Conservation (phyloP, 2,797 vertebrate species). For the Trichosurus vulpecula region DNA sequence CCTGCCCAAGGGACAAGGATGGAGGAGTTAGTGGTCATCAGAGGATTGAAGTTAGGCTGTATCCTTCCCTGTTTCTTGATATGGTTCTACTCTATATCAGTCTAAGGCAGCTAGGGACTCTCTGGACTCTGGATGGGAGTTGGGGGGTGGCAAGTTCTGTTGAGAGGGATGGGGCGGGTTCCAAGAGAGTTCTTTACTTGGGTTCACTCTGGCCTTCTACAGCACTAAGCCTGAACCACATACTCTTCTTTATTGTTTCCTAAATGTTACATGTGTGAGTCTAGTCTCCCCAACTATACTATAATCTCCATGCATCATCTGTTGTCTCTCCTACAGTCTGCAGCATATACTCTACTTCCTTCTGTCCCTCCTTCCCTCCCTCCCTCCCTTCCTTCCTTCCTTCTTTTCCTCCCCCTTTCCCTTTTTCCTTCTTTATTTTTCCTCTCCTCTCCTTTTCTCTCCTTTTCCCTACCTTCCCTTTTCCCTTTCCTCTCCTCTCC, state of each 20-base stretch:
- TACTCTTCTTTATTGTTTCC: not conserved
- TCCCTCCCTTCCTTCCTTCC: too few species aligned
- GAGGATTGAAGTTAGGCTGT: not conserved
- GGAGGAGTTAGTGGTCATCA: not conserved
- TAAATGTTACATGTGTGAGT: not conserved
- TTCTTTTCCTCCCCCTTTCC: not conserved
- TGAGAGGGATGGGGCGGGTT: not conserved
- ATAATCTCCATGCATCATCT: not conserved
- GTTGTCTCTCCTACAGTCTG: not conserved
- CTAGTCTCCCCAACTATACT: not conserved
- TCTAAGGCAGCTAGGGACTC: not conserved
- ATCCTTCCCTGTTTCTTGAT: not conserved
- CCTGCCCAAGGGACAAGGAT: not conserved
- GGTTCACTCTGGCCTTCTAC: not conserved
- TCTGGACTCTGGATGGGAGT: not conserved
- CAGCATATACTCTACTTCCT: not conserved
- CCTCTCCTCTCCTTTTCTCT: not conserved
- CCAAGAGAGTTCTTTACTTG: not conserved
- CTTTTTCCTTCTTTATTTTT: not conserved
- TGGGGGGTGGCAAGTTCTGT: not conserved
- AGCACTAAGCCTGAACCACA: not conserved
- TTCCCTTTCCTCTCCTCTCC: not conserved
- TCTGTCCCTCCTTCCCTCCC: not conserved
- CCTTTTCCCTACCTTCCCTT: too few species aligned
- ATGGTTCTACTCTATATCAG: not conserved